phyloP scores from a whole-genome alignment of 2,888 invertebrate species.

The Chydorus sphaericus region DNA sequence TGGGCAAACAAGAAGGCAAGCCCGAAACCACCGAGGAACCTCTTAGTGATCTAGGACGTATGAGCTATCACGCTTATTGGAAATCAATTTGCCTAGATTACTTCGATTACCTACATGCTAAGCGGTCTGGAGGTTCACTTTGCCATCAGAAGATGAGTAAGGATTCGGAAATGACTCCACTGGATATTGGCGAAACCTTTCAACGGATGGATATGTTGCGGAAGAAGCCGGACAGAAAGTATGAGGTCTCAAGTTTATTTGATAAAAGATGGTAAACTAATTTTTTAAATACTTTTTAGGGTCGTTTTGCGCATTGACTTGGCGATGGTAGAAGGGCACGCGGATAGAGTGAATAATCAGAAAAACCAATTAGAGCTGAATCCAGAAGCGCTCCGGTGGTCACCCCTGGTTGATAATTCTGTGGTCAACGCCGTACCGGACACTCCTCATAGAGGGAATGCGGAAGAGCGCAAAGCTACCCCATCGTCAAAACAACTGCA shows the following conservation, averaged over 20 bases:
- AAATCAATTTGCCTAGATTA: conserved; percentile 84
- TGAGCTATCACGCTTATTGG: conserved; percentile 96
- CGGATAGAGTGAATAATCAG: conserved; percentile 52
- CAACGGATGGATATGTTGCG: conserved; percentile 63
- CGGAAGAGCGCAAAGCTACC: not conserved
- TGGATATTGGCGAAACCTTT: conserved; percentile 78
- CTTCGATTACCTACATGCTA: conserved; percentile 61
- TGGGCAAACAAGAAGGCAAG: conserved; percentile 88
- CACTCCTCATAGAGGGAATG: not conserved
- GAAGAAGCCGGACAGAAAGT: conserved; percentile 20
- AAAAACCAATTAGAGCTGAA: conserved; percentile 63
- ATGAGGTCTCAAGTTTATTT: not conserved
- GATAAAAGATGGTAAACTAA: not conserved
- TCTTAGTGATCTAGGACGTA: conserved; percentile 84
- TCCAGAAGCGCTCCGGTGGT: conserved; percentile 82
- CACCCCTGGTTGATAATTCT: conserved; percentile 46
- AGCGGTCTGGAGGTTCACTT: conserved; percentile 29
- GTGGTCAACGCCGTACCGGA: not conserved
- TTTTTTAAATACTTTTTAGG: conserved; percentile 11
- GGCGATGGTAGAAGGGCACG: conserved; percentile 59
- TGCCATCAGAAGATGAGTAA: conserved; percentile 65
- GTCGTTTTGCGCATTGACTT: conserved; percentile 59
- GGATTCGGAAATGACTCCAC: conserved; percentile 79
- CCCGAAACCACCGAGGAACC: conserved; percentile 98
- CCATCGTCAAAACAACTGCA: not conserved